Evolutionary conservation across 2,113 vertebrate genomes (phyloP).

Genomic region (Hemicordylus capensis): DNA sequence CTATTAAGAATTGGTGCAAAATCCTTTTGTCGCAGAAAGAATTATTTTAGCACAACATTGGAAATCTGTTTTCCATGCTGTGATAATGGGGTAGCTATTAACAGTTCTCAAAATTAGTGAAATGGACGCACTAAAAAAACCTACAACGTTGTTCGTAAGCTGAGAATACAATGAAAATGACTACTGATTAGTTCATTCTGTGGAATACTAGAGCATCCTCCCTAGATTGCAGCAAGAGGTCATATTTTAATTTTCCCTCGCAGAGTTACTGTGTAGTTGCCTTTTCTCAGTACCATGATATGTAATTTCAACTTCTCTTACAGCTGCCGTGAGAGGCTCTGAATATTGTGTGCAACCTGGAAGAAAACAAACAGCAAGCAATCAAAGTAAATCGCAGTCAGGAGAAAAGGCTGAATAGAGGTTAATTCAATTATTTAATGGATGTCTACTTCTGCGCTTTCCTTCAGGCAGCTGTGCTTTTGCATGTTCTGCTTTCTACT

Average conservation of each 20-base stretch:
- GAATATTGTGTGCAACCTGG: slow-evolving; percentile 18
- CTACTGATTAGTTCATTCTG: background rate
- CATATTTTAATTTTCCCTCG: slow-evolving; percentile 27
- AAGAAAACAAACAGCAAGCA: slow-evolving; percentile 51
- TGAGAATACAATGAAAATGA: background rate
- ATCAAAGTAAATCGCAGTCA: slow-evolving; percentile 58
- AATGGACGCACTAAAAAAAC: background rate
- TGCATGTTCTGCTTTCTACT: slow-evolving; percentile 30
- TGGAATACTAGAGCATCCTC: slow-evolving; percentile 11
- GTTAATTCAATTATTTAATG: slow-evolving; percentile 66
- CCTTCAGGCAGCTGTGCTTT: slow-evolving; percentile 57
- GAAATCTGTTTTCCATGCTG: background rate
- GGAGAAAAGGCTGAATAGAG: slow-evolving; percentile 52
- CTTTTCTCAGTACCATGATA: slow-evolving; percentile 23
- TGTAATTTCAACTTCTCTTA: slow-evolving; percentile 42
- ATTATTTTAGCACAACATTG: background rate
- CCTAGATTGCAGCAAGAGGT: slow-evolving; percentile 7
- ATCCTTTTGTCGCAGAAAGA: no score
- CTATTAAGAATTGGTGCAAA: background rate
- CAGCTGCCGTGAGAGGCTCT: slow-evolving; percentile 30
- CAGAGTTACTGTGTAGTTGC: background rate
- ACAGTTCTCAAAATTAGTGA: background rate
- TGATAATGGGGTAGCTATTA: background rate
- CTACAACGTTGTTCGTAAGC: background rate
- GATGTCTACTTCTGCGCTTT: slow-evolving; percentile 45